Base-by-base conservation (phyloP, 2,888 invertebrate genomes). In the Hydropsyche betteni region DNA sequence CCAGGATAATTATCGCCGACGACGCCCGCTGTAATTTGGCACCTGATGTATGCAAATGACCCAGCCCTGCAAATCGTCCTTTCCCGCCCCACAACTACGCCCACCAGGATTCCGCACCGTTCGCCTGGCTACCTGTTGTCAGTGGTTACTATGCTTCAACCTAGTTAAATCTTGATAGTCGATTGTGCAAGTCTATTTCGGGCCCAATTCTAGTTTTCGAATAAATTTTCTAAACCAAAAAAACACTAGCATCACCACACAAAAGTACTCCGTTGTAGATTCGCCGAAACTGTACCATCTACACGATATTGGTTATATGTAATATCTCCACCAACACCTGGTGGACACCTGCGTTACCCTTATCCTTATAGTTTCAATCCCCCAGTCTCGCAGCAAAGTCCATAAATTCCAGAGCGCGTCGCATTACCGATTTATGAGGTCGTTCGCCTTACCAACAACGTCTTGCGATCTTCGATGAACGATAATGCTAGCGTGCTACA, bases 21-120 rank as follows among this genome's bases (percentile, higher is more conserved):
- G 55, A 72, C 61, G 55, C 33, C 52, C 36, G 68, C 69, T 71
- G 76, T 78, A 78, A 78, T 78, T 76, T 78, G 78, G 74, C 75
- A 76, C 76, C 78, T 78, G 78, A 78, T 78, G 74, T 78, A 78
- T 78, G 78, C 78, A 78, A 78, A 78, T 78, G 78, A 78, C 78
- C 64, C 6, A 71, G 78, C 69, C 74, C 72, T 36, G 73, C 71
- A 76, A 77, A 76, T 76, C 74, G 50, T 61, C 74, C 53, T 6
- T 34, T 14, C 53, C 53, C 24, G 2, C 51, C 51, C 51, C 44
- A 69, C 61, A 16, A 33, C 16, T 33, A 33, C 33, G 24, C n/a
- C 64, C 36, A 64, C 36, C n/a, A 10, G 33, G n/a, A 64, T 36
- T 36, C 24, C 24, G 24, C 24, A 24, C 24, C 24, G 24, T 24